These are phyloP conservation scores for Ectemnius lituratus DNA, from an alignment of 2,888 invertebrate species.

Conservation along the genomic window DNA sequence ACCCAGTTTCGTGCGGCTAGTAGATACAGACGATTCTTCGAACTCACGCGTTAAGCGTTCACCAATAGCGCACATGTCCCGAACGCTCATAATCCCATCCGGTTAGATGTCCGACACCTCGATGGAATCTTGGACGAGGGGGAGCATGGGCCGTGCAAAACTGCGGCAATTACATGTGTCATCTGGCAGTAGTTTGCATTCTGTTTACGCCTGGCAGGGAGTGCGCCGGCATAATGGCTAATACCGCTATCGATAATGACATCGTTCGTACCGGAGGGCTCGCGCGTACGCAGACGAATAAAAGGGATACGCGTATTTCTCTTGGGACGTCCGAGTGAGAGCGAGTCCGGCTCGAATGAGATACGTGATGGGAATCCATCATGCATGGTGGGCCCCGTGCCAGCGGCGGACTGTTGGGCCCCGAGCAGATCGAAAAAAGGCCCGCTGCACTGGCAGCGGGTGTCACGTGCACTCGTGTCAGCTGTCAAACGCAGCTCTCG, in stretches of 20 bases:
- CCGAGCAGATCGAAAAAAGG: constrained; percentile 40
- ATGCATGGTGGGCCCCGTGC: constrained; percentile 38
- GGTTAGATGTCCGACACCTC: no score
- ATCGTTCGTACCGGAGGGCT: constrained; percentile 27
- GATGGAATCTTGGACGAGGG: no score
- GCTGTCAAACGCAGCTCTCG: constrained; percentile 50
- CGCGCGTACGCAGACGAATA: constrained; percentile 10
- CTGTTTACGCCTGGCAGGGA: no score
- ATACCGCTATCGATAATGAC: constrained; percentile 40
- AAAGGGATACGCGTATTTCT: constrained; percentile 24
- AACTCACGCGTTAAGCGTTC: no score
- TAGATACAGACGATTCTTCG: no score
- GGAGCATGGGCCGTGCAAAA: no score
- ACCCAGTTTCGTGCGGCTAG: no score
- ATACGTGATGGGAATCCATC: constrained; percentile 60
- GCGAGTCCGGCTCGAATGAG: constrained; percentile 10
- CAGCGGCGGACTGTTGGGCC: constrained; percentile 27
- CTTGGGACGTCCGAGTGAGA: constrained; percentile 23
- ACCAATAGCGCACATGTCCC: no score
- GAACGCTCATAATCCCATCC: no score
- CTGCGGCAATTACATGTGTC: no score
- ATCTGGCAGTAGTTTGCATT: no score
- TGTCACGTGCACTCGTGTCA: constrained; percentile 64
- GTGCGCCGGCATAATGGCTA: background rate
- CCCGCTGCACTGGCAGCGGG: constrained; percentile 41